Evolutionary conservation across 1,140 invertebrate species (phyloP).

Genomic region (Pissodes strobi): DNA sequence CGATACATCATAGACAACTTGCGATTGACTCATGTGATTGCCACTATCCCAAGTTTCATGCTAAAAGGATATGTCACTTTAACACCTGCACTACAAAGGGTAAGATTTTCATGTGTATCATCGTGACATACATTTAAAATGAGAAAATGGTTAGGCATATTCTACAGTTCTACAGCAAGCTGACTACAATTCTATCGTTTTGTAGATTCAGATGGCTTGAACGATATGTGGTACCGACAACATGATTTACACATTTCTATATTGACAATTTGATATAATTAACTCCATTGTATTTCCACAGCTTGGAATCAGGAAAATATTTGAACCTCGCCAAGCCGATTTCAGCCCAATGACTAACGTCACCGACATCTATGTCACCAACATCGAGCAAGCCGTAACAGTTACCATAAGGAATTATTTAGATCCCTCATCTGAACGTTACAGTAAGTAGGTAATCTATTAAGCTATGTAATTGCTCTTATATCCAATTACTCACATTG

Average conservation of each 20-base stretch:
- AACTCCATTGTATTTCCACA: slow-evolving; percentile 48
- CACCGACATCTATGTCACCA: slow-evolving; percentile 73
- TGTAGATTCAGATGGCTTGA: no score
- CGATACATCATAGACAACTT: slow-evolving; percentile 69
- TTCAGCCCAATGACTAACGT: slow-evolving; percentile 76
- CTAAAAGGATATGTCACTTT: slow-evolving; percentile 76
- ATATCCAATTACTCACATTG: no score
- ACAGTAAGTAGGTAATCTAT: slow-evolving; percentile 63
- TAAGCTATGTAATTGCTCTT: no score
- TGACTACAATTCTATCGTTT: no score
- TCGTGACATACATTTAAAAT: no score
- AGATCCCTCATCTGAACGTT: slow-evolving; percentile 59
- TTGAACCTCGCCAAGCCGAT: slow-evolving; percentile 75
- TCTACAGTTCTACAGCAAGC: no score
- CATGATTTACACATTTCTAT: no score
- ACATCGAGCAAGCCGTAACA: slow-evolving; percentile 80
- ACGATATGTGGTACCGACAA: no score
- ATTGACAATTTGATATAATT: background rate
- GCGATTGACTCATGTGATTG: slow-evolving; percentile 69
- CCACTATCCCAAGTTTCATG: slow-evolving; percentile 76
- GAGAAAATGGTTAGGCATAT: no score
- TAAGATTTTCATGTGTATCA: no score
- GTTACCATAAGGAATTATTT: slow-evolving; percentile 77
- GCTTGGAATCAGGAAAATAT: slow-evolving; percentile 75
- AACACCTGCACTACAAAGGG: slow-evolving; percentile 76